Evolutionary conservation across 2,113 vertebrate genomes (phyloP).

Genomic region (Xerus inauris): DNA sequence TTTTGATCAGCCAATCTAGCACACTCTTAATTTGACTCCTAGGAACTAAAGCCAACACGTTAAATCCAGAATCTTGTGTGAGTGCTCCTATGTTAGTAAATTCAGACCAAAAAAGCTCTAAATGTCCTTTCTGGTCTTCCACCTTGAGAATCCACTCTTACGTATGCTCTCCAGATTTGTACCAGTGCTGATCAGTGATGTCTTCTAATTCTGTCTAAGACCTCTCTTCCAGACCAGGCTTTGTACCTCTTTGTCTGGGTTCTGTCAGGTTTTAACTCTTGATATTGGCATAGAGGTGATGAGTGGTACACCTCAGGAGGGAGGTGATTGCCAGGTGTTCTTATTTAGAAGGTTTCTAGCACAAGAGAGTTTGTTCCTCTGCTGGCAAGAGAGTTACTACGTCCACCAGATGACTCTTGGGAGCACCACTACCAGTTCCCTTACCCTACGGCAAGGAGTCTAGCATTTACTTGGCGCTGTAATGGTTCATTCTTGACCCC

Average conservation of each 20-base stretch:
- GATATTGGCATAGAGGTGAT: not conserved
- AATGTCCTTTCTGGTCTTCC: not conserved
- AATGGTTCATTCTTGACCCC: not conserved
- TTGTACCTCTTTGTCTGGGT: not conserved
- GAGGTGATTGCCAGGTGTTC: not conserved
- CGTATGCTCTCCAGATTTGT: not conserved
- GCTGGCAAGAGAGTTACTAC: not conserved
- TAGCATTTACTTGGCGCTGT: not conserved
- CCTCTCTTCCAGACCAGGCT: not conserved
- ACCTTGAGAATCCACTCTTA: not conserved
- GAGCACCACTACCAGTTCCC: not conserved
- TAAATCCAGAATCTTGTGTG: not conserved
- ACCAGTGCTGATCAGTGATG: not conserved
- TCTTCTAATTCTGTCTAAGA: not conserved
- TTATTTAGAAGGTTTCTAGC: not conserved
- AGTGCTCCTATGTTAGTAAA: not conserved
- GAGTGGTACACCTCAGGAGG: not conserved
- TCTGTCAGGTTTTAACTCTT: not conserved
- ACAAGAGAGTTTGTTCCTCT: not conserved
- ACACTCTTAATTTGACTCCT: not conserved
- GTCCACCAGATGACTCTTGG: not conserved
- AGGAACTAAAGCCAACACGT: not conserved
- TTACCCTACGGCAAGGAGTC: not conserved
- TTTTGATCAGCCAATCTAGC: not conserved
- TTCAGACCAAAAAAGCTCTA: not conserved